A percentile compares a stretch with the other conserved stretches of the same genome.
Evolutionary conservation across 2,797 vertebrate genomes (phyloP).

Genomic region (Trachurus trachurus): DNA sequence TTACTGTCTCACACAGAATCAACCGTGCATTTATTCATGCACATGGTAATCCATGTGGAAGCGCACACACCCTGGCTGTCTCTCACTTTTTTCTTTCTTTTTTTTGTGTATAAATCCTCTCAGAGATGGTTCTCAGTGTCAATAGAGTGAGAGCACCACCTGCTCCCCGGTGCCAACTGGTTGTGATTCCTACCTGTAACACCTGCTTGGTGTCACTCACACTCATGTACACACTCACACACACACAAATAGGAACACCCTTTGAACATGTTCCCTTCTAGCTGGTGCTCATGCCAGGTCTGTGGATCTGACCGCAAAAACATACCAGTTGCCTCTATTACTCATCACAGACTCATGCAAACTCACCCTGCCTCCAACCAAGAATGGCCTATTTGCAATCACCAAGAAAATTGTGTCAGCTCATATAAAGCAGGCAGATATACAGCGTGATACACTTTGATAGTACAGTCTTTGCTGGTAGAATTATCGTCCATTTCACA

Average conservation of each 20-base stretch:
- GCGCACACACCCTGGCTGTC: constrained; percentile 10
- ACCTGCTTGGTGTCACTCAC: constrained; percentile 50
- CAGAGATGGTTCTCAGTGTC: constrained; percentile 35
- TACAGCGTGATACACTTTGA: constrained; percentile 28
- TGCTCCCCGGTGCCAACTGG: constrained; percentile 38
- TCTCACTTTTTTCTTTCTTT: constrained; percentile 14
- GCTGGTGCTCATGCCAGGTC: constrained; percentile 50
- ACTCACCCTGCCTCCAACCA: constrained; percentile 32
- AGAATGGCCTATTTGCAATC: constrained; percentile 35
- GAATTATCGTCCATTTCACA: constrained; percentile 48
- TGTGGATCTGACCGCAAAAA: constrained; percentile 25
- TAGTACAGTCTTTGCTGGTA: constrained; percentile 31
- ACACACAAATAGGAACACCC: constrained; percentile 8
- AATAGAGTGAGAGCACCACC: constrained; percentile 44
- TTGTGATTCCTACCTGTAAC: constrained; percentile 52
- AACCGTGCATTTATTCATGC: constrained; percentile 17
- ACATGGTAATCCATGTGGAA: constrained; percentile 12
- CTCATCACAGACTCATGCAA: constrained; percentile 37
- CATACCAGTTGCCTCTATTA: constrained; percentile 16
- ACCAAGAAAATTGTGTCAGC: constrained; percentile 43
- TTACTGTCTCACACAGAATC: background rate
- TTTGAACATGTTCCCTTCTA: constrained; percentile 50
- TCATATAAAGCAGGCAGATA: constrained; percentile 4
- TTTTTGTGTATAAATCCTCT: constrained; percentile 11
- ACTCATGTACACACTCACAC: constrained; percentile 10